These are phyloP conservation scores for Saimiri boliviensis DNA, from an alignment of 2,113 vertebrate species.

Conservation along the genomic window DNA sequence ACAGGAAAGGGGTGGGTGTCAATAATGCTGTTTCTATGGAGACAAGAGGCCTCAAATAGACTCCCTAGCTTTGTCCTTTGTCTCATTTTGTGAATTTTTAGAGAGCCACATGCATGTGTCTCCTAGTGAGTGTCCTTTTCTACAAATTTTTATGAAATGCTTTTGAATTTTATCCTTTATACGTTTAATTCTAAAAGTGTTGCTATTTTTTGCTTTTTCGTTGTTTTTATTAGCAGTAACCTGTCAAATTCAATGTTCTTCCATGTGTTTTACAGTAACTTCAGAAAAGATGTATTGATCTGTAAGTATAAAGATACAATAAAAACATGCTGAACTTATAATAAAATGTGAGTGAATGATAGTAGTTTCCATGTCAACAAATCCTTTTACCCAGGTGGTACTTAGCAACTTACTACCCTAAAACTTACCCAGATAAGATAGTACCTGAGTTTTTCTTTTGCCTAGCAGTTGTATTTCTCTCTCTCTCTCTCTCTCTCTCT, in stretches of 20 bases:
- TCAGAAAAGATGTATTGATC: neutral
- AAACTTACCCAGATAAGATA: neutral
- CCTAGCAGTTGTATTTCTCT: neutral
- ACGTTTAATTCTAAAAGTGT: neutral
- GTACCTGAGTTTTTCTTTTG: neutral
- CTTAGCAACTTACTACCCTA: neutral
- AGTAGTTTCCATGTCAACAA: neutral
- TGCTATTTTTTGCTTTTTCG: neutral
- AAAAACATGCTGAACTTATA: neutral
- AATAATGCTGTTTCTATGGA: constrained; percentile 55
- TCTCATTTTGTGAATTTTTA: neutral
- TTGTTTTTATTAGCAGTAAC: neutral
- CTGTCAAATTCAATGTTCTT: neutral
- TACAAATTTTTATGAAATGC: neutral
- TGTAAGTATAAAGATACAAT: neutral
- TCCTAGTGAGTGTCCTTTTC: neutral
- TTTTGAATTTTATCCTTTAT: neutral
- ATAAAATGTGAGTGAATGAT: neutral
- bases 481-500: no score
- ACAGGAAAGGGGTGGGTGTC: neutral
- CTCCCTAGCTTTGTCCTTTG: neutral
- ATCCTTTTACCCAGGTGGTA: neutral
- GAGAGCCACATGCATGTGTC: neutral
- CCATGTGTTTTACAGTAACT: neutral
- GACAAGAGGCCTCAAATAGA: neutral